phyloP scores from a whole-genome alignment of 2,113 vertebrate genomes.

The Macrotis lagotis region DNA sequence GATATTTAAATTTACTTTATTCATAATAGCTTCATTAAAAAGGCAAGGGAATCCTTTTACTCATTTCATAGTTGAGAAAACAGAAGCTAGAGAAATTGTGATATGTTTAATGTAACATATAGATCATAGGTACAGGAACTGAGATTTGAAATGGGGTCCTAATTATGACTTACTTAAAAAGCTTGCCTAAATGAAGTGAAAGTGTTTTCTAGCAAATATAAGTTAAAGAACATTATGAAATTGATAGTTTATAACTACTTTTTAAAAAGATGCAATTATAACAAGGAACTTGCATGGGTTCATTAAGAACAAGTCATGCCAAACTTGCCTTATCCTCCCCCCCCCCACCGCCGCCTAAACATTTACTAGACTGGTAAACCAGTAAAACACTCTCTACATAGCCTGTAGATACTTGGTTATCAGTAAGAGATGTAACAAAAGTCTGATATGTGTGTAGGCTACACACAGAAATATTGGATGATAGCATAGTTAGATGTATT shows the following conservation, averaged over 20 bases:
- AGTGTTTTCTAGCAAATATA: not conserved
- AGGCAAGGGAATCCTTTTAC: not conserved
- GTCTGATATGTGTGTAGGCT: not conserved
- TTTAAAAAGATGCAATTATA: not conserved
- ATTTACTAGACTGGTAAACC: not conserved
- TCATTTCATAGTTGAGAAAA: not conserved
- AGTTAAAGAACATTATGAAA: not conserved
- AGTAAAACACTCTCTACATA: not conserved
- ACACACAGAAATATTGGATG: not conserved
- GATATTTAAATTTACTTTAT: too few relatives aligned
- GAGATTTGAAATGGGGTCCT: not conserved
- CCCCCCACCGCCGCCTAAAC: not conserved
- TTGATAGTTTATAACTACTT: not conserved
- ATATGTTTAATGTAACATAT: not conserved
- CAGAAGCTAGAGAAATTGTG: not conserved
- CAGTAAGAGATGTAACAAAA: not conserved
- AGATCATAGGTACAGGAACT: not conserved
- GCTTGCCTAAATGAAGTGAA: not conserved
- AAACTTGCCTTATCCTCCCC: not conserved
- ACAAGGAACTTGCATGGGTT: not conserved
- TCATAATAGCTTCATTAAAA: not conserved
- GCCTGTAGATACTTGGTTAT: not conserved
- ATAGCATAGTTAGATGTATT: not conserved
- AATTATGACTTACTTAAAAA: not conserved
- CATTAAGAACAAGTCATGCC: not conserved